Percentiles rank a stretch among this genome's conserved stretches.
These are phyloP conservation scores for Echinops telfairi DNA, from an alignment of 2,113 vertebrate species.

Conservation along the genomic window DNA sequence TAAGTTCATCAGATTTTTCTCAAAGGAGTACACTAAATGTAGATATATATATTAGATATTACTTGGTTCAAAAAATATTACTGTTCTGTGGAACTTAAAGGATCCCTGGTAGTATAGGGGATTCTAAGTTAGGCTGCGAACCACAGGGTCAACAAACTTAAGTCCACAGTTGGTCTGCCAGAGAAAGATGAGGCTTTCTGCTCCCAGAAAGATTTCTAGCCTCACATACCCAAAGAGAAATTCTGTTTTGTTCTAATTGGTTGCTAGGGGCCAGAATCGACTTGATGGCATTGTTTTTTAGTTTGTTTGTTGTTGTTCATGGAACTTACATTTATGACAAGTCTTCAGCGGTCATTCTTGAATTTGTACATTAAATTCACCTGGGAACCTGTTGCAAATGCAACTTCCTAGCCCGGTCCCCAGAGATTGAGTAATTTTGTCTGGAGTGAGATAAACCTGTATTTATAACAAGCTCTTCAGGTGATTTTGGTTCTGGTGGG, in stretches of 20 bases:
- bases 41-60: background rate
- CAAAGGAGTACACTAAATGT: background rate
- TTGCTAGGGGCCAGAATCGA: no score
- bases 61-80: no score
- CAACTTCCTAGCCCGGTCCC: background rate
- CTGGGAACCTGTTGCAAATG: background rate
- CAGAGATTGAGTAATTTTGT: background rate
- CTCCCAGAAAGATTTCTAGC: no score
- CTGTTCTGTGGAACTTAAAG: no score
- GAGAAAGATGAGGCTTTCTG: no score
- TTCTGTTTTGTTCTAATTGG: no score
- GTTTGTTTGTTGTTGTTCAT: background rate
- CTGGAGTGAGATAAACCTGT: background rate
- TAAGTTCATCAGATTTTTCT: constrained; percentile 41
- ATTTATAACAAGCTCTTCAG: background rate
- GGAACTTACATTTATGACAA: background rate
- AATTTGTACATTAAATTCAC: background rate
- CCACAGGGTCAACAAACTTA: no score
- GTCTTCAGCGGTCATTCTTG: background rate
- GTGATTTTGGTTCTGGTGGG: background rate
- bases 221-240: no score
- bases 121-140: no score
- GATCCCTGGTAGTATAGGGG: no score
- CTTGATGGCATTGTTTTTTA: no score
- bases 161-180: no score